These are phyloP conservation scores for Champsocephalus esox DNA, from an alignment of 2,797 vertebrate genomes.

Conservation along the genomic window DNA sequence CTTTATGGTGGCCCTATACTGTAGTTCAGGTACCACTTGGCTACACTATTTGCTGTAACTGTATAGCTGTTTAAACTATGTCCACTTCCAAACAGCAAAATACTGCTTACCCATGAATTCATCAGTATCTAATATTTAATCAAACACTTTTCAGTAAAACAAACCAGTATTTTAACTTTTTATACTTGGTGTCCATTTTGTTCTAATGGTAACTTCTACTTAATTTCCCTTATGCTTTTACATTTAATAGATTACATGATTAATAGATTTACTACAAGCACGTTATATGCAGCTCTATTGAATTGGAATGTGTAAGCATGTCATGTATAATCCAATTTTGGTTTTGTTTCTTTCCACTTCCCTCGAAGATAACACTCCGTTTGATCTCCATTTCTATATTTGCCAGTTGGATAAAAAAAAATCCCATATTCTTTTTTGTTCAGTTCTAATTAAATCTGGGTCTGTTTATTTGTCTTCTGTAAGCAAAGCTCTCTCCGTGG, in stretches of 20 bases:
- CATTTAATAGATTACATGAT: not conserved
- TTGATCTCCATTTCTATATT: conserved; percentile 22
- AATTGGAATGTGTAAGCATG: not conserved
- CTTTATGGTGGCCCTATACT: no score
- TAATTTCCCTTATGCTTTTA: not conserved
- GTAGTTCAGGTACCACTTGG: no score
- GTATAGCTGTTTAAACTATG: no score
- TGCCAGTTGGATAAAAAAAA: conserved; percentile 24
- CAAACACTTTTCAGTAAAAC: no score
- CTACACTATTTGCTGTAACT: no score
- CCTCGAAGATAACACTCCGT: not conserved
- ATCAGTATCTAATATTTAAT: no score
- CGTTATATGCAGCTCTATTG: not conserved
- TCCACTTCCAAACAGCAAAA: no score
- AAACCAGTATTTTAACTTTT: no score
- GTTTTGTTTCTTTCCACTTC: not conserved
- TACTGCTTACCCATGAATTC: no score
- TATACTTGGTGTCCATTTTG: no score
- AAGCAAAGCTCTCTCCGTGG: conserved; percentile 11
- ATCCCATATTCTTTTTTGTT: not conserved
- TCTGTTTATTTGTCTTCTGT: conserved; percentile 37
- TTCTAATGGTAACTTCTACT: no score
- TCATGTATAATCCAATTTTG: not conserved
- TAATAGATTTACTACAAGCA: not conserved
- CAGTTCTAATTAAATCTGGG: conserved; percentile 24